These are phyloP conservation scores for Lathamus discolor DNA, from an alignment of 2,113 vertebrate species.

Conservation along the genomic window DNA sequence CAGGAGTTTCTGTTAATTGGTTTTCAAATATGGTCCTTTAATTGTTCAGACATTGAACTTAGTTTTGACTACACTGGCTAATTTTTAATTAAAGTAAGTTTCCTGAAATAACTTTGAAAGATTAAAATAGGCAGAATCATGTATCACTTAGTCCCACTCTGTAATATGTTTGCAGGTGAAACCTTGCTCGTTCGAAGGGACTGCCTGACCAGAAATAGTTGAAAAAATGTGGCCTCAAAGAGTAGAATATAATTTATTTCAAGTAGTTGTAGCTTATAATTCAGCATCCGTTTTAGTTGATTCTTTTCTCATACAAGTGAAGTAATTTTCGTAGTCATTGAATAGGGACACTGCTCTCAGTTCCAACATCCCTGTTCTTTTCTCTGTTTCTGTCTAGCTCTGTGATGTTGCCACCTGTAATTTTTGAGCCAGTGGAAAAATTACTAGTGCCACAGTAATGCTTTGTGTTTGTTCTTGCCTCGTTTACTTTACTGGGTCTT, in stretches of 20 bases:
- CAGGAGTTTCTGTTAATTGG: slow-evolving; percentile 62
- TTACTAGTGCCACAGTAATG: not conserved
- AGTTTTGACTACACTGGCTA: slow-evolving; percentile 15
- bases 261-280: not conserved
- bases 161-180: not conserved
- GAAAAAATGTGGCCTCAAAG: not conserved
- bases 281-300: not conserved
- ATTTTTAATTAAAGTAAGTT: slow-evolving; percentile 59
- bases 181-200: not conserved
- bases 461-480: not conserved
- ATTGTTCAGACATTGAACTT: slow-evolving; percentile 47
- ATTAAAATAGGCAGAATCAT: slow-evolving; percentile 10
- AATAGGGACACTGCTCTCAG: not conserved
- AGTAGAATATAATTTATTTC: not conserved
- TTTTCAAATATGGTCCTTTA: slow-evolving; percentile 52
- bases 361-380: not conserved
- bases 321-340: not conserved
- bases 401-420: not conserved
- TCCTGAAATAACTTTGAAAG: slow-evolving; percentile 34
- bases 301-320: not conserved
- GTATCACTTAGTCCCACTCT: slow-evolving; percentile 4
- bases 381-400: not conserved
- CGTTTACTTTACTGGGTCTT: not conserved
- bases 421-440: not conserved
- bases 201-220: not conserved